Percentiles rank a stretch among this genome's conserved stretches.
phyloP scores from a whole-genome alignment of 1,140 invertebrate species.

The Sitobion miscanthi region DNA sequence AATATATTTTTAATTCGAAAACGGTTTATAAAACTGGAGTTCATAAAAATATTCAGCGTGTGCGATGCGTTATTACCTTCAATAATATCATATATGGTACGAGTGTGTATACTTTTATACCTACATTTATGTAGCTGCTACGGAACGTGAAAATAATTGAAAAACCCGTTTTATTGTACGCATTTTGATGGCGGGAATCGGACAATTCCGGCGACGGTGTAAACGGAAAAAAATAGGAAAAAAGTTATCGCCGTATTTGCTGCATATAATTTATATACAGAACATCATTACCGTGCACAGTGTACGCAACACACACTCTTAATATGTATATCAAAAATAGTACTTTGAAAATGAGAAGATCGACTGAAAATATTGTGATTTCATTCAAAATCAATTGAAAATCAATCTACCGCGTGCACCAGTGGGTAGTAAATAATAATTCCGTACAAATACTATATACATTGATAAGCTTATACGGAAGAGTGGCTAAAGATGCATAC shows the following conservation, averaged over 20 bases:
- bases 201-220: background rate
- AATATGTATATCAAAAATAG: background rate
- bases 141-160: background rate
- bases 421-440: background rate
- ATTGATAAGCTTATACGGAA: no score
- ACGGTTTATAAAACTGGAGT: background rate
- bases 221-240: background rate
- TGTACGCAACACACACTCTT: background rate
- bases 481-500: no score
- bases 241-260: background rate
- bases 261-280: background rate
- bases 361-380: background rate
- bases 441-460: no score
- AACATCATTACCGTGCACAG: background rate
- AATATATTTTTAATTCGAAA: background rate
- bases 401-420: no score
- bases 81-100: background rate
- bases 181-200: background rate
- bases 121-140: background rate
- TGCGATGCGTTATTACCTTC: background rate
- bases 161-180: background rate
- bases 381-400: no score
- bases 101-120: background rate
- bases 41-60: background rate
- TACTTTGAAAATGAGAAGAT: background rate